Evolutionary conservation across 2,888 invertebrate genomes (phyloP), one percentile per base, ranked within the genome.

Genomic region (Marronus borbonicus): DNA sequence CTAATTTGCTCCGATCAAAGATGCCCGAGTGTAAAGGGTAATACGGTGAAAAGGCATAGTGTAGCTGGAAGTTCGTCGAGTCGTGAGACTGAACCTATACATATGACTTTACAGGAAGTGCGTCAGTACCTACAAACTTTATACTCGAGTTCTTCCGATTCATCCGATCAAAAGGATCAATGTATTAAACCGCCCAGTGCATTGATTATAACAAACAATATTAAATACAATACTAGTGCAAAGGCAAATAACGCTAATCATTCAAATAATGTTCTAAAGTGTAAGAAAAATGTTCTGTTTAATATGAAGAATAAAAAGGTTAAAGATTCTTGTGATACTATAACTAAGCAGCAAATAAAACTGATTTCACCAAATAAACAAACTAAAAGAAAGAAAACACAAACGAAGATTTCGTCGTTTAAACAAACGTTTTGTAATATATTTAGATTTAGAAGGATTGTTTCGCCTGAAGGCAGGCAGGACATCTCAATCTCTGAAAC

Each of bases 361-460:
- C 69, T 79, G 28, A 79, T 83, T 55, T 81, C 82, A 17, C 81
- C 83, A 70, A 88, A 87, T 76, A 87, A 87, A 12, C 89, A 90
- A 7, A 87, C 86, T 5, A 90, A 90, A 79, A 87, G 90, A 80
- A 94, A 94, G 86, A 94, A 94, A 87, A 92, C 93, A 14, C 91
- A 91, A 7, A 90, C 91, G 76, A 89, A 90, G 82, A 91, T 94
- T 83, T 92, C 95, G 86, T 94, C 95, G 3, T 91, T 96, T 79
- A 96, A 96, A 88, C 95, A 96, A 86, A 95, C 95, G 68, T 92
- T 96, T 85, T 96, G 96, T 88, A 96, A 95, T 89, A 92, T 96
- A 87, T 96, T 96, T 88, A 92, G 94, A 84, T 94, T 95, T 85
- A 90, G 91, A 78, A 90, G 91, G 81, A 88, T 90, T 66, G 88